Evolutionary conservation across 1,140 invertebrate genomes (phyloP).

Genomic region (Panagrolaimus sp.): DNA sequence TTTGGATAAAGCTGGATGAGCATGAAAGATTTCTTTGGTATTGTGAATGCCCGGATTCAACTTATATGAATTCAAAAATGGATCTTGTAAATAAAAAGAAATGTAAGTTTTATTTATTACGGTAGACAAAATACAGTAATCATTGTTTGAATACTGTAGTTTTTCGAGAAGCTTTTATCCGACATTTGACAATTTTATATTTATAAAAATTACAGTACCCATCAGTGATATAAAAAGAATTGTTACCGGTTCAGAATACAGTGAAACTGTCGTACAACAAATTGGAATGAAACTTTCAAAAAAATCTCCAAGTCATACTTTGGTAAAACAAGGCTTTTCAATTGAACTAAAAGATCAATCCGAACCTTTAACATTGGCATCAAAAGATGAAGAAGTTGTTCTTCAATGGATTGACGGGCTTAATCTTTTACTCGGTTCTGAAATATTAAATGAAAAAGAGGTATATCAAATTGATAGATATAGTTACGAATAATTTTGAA

Average conservation of each 20-base stretch:
- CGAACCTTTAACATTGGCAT: slow-evolving; percentile 15
- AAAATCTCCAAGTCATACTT: slow-evolving; percentile 19
- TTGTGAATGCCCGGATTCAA: neutral
- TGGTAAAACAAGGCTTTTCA: slow-evolving; percentile 11
- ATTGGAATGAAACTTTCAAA: slow-evolving; percentile 28
- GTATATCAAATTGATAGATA: slow-evolving; percentile 1
- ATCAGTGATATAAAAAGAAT: slow-evolving; percentile 29
- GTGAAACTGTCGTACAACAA: slow-evolving; percentile 26
- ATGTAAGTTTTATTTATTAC: neutral
- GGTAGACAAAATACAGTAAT: too few species aligned
- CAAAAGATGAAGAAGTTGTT: slow-evolving; percentile 28
- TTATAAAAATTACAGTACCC: slow-evolving; percentile 5
- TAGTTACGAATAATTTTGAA: neutral
- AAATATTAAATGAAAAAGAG: slow-evolving; percentile 10
- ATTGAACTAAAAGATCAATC: slow-evolving; percentile 16
- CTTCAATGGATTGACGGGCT: slow-evolving; percentile 27
- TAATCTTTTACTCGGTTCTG: slow-evolving; percentile 27
- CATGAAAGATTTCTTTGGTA: neutral
- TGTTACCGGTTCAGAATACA: slow-evolving; percentile 32
- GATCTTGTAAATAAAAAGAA: neutral
- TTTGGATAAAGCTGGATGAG: too few species aligned
- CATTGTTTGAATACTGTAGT: too few species aligned
- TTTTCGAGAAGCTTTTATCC: too few species aligned
- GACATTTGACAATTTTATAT: too few species aligned
- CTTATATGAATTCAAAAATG: too few species aligned